Evolutionary conservation across 2,797 vertebrate species (phyloP), one percentile per base, ranked within the genome.

Genomic region (Sebastes jordani): DNA sequence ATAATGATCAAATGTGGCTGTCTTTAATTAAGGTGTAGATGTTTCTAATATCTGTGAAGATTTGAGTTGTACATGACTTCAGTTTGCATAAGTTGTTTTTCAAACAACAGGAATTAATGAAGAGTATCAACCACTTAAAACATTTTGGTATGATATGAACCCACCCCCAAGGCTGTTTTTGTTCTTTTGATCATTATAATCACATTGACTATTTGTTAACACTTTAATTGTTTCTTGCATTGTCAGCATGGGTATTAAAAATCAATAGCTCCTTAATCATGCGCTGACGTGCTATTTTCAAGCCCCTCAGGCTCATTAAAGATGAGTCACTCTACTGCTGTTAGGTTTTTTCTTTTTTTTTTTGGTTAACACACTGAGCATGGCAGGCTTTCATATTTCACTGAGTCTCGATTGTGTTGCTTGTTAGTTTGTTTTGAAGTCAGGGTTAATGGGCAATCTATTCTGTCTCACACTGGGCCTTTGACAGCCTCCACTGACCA

Each of bases 361-460:
- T 16, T 42, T 42, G 38, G 38, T 54, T 22, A 58, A 16, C 63
- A 32, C 65, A 58, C 60, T 55, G 62, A 80, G 62, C 74, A 58
- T 22, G 66, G 30, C 61, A 54, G 70, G 25, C 76, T 59, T 68
- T 79, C 71, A 81, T 71, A 74, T 22, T 76, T 81, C 59, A 73
- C 68, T 22, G 34, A 6, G 46, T 56, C 72, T 56, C 25, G 59
- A 75, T 74, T 62, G 73, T 65, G 76, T 34, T 76, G 83, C 87
- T 90, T 89, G 90, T 89, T 88, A 83, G 82, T 83, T 88, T 90
- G 82, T 89, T 90, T 89, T 90, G 90, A 90, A 86, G 83, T 78
- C 63, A 4, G 80, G 86, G 81, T 89, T 90, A 89, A 88, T 77
- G 65, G 86, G 36, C 49, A 64, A 86, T 85, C 56, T 54, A 3